Conservation (phyloP, 1,140 invertebrate species). For the Pseudomyrmex pallidus region DNA sequence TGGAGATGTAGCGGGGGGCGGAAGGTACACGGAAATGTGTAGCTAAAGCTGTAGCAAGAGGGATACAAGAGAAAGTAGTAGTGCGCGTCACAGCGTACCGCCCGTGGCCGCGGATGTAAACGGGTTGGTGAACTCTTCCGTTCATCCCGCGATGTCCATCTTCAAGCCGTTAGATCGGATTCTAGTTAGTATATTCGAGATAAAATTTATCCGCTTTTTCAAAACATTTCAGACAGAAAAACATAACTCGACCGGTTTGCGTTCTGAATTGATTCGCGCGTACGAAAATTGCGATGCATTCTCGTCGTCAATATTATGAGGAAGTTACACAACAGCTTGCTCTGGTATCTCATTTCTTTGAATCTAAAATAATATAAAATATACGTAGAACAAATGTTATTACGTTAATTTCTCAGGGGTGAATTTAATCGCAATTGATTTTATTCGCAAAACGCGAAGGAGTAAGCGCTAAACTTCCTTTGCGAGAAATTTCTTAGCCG, state of each 20-base stretch:
- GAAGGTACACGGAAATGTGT: background rate
- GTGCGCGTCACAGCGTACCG: conserved; percentile 34
- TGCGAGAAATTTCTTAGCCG: conserved; percentile 26
- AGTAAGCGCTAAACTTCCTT: conserved; percentile 6
- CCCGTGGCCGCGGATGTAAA: conserved; percentile 18
- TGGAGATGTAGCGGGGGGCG: background rate
- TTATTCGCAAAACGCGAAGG: background rate
- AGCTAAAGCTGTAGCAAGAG: background rate
- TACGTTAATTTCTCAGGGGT: too few relatives aligned
- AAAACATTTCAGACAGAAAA: too few relatives aligned
- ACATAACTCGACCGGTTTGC: too few relatives aligned
- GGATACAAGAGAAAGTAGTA: background rate
- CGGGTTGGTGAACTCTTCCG: conserved; percentile 11
- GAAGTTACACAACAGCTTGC: too few relatives aligned
- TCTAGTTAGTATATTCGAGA: background rate
- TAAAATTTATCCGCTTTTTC: background rate
- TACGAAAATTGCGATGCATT: too few relatives aligned
- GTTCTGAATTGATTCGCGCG: too few relatives aligned
- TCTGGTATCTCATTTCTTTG: too few relatives aligned
- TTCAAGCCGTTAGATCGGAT: background rate
- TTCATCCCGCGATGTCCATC: conserved; percentile 3
- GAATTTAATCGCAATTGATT: too few relatives aligned
- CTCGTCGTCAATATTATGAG: too few relatives aligned
- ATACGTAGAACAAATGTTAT: too few relatives aligned
- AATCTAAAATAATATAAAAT: too few relatives aligned